phyloP scores from a whole-genome alignment of 2,888 invertebrate species.

The Synanthedon andrenaeformis region DNA sequence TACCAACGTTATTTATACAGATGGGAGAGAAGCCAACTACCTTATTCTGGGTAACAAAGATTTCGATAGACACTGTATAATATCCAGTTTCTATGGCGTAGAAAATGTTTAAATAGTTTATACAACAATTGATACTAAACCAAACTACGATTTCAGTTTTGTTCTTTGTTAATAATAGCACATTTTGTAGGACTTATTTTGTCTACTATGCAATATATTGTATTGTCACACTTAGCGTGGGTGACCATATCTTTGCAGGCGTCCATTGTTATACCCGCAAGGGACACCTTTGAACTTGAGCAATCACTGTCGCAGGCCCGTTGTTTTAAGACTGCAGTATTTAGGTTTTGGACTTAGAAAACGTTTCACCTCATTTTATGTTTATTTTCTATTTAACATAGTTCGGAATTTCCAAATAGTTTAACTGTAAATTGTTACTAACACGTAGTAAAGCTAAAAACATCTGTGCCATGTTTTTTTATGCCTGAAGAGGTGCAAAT shows the following conservation, averaged over 20 bases:
- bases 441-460: too few species aligned
- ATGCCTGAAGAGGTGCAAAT: too few species aligned
- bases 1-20: too few species aligned
- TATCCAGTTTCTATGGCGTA: conserved; percentile 4
- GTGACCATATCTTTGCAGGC: conserved; percentile 14
- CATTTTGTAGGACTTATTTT: not conserved
- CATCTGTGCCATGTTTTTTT: too few species aligned
- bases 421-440: too few species aligned
- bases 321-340: not conserved
- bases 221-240: conserved; percentile 18
- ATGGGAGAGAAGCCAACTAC: too few species aligned
- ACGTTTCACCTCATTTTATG: not conserved
- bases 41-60: not conserved
- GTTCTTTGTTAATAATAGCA: not conserved
- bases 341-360: not conserved
- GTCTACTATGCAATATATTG: conserved; percentile 16
- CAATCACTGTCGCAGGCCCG: conserved; percentile 15
- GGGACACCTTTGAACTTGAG: conserved; percentile 38
- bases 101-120: conserved; percentile 1
- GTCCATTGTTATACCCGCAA: conserved; percentile 23
- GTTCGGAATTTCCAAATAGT: conserved; percentile 6
- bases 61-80: conserved; percentile 1
- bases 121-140: not conserved
- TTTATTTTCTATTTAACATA: not conserved
- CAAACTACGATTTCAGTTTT: not conserved